A percentile compares a stretch with the other conserved stretches of the same genome.
These are phyloP conservation scores for Eulithis prunata DNA, from an alignment of 2,888 invertebrate genomes.

Conservation along the genomic window DNA sequence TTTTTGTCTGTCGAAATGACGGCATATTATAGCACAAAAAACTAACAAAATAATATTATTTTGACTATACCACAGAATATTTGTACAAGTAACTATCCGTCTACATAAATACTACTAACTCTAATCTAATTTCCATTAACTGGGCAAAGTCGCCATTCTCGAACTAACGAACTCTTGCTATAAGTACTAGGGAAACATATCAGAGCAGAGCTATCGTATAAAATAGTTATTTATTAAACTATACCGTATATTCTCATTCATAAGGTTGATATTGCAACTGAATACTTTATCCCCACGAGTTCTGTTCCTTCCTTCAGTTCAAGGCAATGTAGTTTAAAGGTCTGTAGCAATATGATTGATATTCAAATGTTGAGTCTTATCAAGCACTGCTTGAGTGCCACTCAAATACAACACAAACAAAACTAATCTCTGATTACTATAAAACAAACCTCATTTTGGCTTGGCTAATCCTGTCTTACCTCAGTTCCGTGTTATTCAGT, in stretches of 20 bases:
- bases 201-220: conserved; percentile 9
- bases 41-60: no score
- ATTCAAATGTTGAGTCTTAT: conserved; percentile 14
- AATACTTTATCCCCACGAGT: conserved; percentile 1
- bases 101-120: no score
- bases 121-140: conserved; percentile 11
- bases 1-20: no score
- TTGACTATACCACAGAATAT: no score
- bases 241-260: neutral
- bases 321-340: conserved; percentile 2
- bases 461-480: conserved; percentile 27
- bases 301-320: neutral
- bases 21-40: no score
- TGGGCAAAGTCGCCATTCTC: conserved; percentile 31
- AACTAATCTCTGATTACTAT: conserved; percentile 25
- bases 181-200: conserved; percentile 37
- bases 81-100: no score
- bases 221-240: conserved; percentile 10
- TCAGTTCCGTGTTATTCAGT: conserved; percentile 15
- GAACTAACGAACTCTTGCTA: conserved; percentile 39
- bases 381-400: conserved; percentile 10
- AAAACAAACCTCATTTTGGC: conserved; percentile 28
- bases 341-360: neutral
- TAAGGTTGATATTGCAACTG: conserved; percentile 17
- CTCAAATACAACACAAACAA: conserved; percentile 31